phyloP scores from a whole-genome alignment of 2,888 invertebrate genomes.

The Rhagophthalmus giganteus region DNA sequence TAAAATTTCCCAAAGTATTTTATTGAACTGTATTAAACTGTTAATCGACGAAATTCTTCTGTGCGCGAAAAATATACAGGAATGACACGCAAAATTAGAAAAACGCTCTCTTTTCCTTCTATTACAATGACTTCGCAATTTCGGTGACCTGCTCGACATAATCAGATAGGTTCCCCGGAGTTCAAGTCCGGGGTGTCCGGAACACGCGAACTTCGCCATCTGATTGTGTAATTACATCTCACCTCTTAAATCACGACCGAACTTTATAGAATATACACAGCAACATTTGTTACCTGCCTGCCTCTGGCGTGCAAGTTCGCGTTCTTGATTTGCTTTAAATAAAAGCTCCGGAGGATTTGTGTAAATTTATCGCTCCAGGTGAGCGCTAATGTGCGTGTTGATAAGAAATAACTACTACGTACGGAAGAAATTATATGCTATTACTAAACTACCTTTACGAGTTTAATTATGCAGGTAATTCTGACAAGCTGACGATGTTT shows the following conservation, averaged over 20 bases:
- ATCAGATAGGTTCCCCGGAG: conserved; percentile 41
- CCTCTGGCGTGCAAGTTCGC: conserved; percentile 30
- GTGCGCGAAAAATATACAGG: not conserved
- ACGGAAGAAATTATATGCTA: conserved; percentile 26
- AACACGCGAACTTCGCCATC: conserved; percentile 42
- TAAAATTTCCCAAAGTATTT: no score
- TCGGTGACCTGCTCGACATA: conserved; percentile 35
- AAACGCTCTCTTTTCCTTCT: not conserved
- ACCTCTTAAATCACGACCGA: conserved; percentile 41
- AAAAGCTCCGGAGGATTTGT: conserved; percentile 30
- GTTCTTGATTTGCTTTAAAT: conserved; percentile 34
- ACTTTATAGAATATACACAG: conserved; percentile 36
- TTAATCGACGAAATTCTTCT: not conserved
- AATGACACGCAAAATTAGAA: conserved; percentile 2
- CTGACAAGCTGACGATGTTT: conserved; percentile 20
- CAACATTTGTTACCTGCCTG: conserved; percentile 31
- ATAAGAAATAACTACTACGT: conserved; percentile 27
- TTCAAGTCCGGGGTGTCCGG: conserved; percentile 39
- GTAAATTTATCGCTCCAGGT: conserved; percentile 28
- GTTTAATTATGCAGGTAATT: conserved; percentile 24
- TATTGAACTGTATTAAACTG: not conserved
- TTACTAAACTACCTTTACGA: conserved; percentile 26
- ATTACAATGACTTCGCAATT: conserved; percentile 30
- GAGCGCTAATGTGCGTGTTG: conserved; percentile 31
- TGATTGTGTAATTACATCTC: conserved; percentile 45